These are phyloP conservation scores for Drosophila pseudotalamancana DNA, from an alignment of 2,888 invertebrate species.

Conservation along the genomic window DNA sequence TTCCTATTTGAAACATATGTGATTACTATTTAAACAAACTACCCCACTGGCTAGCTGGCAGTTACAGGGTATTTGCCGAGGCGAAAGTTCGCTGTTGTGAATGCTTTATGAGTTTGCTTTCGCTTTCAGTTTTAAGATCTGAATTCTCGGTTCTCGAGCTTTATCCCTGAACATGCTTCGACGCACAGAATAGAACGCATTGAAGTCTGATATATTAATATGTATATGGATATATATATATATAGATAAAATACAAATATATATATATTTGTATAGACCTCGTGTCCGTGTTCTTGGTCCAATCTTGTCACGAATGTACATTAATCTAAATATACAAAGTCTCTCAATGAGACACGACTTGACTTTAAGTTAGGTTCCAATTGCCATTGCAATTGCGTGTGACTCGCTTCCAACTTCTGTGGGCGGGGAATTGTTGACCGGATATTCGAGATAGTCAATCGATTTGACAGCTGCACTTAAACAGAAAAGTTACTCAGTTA, in stretches of 20 bases:
- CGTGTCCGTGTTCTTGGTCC: conserved; percentile 56
- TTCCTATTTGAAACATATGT: too few relatives aligned
- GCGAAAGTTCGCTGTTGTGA: conserved; percentile 3
- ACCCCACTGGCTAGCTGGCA: not conserved
- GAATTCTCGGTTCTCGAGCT: too few relatives aligned
- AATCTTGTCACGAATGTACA: conserved; percentile 68
- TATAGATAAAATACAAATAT: too few relatives aligned
- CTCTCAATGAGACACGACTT: conserved; percentile 22
- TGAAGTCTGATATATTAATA: conserved; percentile 10
- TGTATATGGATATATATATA: too few relatives aligned
- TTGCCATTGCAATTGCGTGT: conserved; percentile 23
- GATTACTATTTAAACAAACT: not conserved
- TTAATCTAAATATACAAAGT: conserved; percentile 1
- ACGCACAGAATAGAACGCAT: conserved; percentile 15
- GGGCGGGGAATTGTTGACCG: conserved; percentile 22
- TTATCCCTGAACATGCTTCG: not conserved
- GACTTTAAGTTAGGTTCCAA: not conserved
- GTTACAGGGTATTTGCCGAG: not conserved
- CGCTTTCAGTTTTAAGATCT: conserved; percentile 1
- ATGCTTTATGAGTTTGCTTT: not conserved
- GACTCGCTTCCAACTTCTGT: not conserved
- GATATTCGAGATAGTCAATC: conserved; percentile 4
- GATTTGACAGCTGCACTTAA: not conserved
- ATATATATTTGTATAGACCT: too few relatives aligned
- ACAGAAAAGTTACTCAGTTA: not conserved